Evolutionary conservation across 2,797 vertebrate species (phyloP).

Genomic region (Parauchenoglanis ngamensis): DNA sequence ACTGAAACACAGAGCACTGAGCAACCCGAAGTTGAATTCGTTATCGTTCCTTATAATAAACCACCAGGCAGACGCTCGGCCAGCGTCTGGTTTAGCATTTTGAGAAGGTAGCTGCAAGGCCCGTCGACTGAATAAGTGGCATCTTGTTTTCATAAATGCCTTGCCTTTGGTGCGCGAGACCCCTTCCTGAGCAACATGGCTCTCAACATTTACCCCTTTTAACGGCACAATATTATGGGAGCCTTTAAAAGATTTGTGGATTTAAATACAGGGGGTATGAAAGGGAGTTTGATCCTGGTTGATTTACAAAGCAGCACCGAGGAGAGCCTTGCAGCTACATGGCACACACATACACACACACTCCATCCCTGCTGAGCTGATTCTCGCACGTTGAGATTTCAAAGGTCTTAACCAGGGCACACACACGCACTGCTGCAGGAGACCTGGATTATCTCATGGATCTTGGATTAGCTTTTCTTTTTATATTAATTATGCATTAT

Average conservation of each 20-base stretch:
- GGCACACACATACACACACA: slow-evolving; percentile 14
- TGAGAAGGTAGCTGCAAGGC: slow-evolving; percentile 40
- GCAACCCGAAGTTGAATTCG: background rate
- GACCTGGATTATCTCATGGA: background rate
- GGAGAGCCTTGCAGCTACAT: slow-evolving; percentile 18
- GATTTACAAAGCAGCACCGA: slow-evolving; percentile 46
- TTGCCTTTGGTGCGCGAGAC: slow-evolving; percentile 3
- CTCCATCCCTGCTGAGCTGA: slow-evolving; percentile 22
- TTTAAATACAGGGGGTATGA: slow-evolving; percentile 46
- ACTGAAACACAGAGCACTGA: background rate
- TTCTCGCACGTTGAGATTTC: slow-evolving; percentile 4
- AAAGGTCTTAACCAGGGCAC: background rate
- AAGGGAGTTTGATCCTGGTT: slow-evolving; percentile 46
- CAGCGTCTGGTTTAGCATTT: background rate
- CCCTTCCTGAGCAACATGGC: slow-evolving; percentile 42
- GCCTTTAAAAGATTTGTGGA: slow-evolving; percentile 26
- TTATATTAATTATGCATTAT: background rate
- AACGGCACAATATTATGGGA: slow-evolving; percentile 53
- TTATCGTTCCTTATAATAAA: background rate
- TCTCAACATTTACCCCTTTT: slow-evolving; percentile 50
- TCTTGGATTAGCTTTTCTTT: background rate
- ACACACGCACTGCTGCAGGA: background rate
- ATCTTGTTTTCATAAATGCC: slow-evolving; percentile 50
- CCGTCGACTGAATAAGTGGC: slow-evolving; percentile 47
- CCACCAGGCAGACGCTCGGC: background rate